Conservation (phyloP, 2,888 invertebrate genomes). For the Timema cristinae region DNA sequence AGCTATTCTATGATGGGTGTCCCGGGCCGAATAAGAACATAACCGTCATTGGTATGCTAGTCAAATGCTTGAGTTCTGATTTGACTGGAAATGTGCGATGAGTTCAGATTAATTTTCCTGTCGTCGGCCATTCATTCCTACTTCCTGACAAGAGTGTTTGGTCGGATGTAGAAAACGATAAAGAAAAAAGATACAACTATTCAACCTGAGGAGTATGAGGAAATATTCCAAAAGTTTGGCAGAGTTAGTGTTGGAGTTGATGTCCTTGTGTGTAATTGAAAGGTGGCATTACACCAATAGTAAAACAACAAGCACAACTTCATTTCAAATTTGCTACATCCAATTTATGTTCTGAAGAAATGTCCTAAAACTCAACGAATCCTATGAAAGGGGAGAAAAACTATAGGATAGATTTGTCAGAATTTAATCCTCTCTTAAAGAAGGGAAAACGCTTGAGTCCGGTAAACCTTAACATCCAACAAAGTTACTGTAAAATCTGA, state of each 20-base stretch:
- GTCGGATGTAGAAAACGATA: too few species aligned
- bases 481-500: slow-evolving; percentile 5
- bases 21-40: too few species aligned
- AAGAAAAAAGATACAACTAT: too few species aligned
- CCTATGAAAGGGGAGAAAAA: background rate
- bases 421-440: background rate
- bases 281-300: background rate
- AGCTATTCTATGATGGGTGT: too few species aligned
- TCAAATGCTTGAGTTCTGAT: too few species aligned
- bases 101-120: too few species aligned
- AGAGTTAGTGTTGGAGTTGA: background rate
- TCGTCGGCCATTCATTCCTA: too few species aligned
- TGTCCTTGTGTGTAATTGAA: background rate
- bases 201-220: background rate
- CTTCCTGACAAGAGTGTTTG: too few species aligned
- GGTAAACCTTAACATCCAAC: slow-evolving; percentile 10
- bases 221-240: slow-evolving; percentile 7
- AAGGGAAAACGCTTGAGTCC: background rate
- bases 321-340: slow-evolving; percentile 10
- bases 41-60: too few species aligned
- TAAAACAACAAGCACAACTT: background rate
- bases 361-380: too few species aligned
- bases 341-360: background rate
- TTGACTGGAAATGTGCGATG: too few species aligned
- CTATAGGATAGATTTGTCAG: slow-evolving; percentile 6